Percentiles rank a stretch among this genome's conserved stretches.
These are phyloP conservation scores for Eulemur macaco DNA, from an alignment of 2,113 vertebrate genomes.

Conservation along the genomic window DNA sequence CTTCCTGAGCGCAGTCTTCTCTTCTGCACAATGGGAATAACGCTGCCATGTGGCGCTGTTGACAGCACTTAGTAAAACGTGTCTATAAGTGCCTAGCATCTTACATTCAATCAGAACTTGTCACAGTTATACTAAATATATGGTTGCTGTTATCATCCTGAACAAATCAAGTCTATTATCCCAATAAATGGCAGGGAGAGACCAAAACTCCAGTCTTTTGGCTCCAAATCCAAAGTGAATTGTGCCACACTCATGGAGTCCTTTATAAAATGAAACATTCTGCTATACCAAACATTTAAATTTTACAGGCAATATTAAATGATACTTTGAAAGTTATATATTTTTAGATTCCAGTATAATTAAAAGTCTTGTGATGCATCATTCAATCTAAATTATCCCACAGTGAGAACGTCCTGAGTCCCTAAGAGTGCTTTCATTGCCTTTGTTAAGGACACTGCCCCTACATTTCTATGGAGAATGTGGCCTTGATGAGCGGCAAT, in stretches of 20 bases:
- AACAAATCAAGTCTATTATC: not conserved
- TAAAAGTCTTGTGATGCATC: not conserved
- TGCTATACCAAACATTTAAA: not conserved
- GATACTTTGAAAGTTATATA: not conserved
- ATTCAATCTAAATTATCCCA: not conserved
- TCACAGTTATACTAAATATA: not conserved
- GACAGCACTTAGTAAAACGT: not conserved
- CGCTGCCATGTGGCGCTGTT: fast-evolving
- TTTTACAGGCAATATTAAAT: not conserved
- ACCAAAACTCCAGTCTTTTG: not conserved
- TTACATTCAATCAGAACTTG: not conserved
- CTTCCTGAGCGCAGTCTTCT: not conserved
- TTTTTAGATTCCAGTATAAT: constrained; percentile 16
- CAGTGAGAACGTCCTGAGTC: not conserved
- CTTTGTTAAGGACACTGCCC: constrained; percentile 44
- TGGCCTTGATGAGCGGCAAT: not conserved
- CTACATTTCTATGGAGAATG: not conserved
- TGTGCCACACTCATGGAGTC: too few relatives aligned
- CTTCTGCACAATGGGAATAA: not conserved
- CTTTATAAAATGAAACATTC: not conserved
- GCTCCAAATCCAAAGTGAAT: not conserved
- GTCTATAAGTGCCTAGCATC: not conserved
- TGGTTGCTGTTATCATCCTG: not conserved
- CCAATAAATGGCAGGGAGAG: not conserved
- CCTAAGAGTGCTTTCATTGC: constrained; percentile 32